These are phyloP conservation scores for Lacerta agilis DNA, from an alignment of 2,797 vertebrate genomes.

Conservation along the genomic window DNA sequence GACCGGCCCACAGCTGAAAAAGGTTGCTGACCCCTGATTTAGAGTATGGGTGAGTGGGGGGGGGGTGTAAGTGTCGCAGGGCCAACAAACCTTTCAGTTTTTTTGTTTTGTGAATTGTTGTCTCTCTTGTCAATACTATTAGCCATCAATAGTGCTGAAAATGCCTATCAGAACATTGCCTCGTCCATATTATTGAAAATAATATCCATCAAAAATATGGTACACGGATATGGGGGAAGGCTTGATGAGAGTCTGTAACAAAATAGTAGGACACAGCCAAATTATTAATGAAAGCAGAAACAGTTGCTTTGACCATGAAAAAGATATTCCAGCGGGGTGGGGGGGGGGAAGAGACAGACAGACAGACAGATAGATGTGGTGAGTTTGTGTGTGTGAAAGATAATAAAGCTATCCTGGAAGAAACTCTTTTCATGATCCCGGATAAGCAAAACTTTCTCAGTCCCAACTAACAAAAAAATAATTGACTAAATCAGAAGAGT, in stretches of 20 bases:
- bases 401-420: conserved; percentile 15
- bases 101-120: neutral
- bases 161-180: neutral
- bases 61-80: neutral
- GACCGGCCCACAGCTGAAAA: too few species aligned
- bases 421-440: neutral
- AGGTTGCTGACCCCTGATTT: neutral
- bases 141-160: neutral
- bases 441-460: conserved; percentile 22
- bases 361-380: neutral
- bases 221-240: neutral
- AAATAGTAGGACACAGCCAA: neutral
- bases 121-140: neutral
- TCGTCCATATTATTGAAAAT: neutral
- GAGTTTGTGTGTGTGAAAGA: conserved; percentile 5
- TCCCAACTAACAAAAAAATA: conserved; percentile 21
- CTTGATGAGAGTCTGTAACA: neutral
- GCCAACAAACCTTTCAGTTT: neutral
- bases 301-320: neutral
- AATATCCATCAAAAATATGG: neutral
- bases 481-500: conserved; percentile 9
- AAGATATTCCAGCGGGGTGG: too few species aligned
- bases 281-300: neutral
- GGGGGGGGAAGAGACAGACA: too few species aligned
- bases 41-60: too few species aligned